These are phyloP conservation scores for Drosophila leonis DNA, from an alignment of 2,888 invertebrate species.

Conservation along the genomic window DNA sequence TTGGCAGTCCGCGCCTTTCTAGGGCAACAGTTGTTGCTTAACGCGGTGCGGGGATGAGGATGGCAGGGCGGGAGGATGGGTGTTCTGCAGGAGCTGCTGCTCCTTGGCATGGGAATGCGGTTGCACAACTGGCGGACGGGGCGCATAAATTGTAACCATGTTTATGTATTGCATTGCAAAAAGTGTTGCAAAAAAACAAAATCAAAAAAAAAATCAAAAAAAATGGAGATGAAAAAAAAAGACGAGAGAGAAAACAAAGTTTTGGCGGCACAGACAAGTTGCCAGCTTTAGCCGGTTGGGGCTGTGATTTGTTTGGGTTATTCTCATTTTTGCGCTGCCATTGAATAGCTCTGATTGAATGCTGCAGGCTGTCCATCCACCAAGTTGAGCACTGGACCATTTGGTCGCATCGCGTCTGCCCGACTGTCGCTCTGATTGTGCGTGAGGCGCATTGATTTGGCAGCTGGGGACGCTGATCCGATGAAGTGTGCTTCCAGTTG, in stretches of 20 bases:
- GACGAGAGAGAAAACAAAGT: constrained; percentile 2
- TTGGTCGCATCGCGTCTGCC: constrained; percentile 22
- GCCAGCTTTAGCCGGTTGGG: constrained; percentile 29
- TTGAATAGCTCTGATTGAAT: constrained; percentile 62
- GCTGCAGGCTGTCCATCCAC: constrained; percentile 32
- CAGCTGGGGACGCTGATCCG: constrained; percentile 17
- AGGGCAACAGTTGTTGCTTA: constrained; percentile 34
- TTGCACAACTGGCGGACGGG: constrained; percentile 47
- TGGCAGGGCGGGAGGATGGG: neutral
- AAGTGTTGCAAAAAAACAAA: constrained; percentile 40
- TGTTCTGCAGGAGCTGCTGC: neutral
- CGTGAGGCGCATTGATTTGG: constrained; percentile 29
- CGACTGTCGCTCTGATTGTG: constrained; percentile 12
- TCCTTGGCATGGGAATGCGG: constrained; percentile 37
- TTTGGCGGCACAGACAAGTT: constrained; percentile 52
- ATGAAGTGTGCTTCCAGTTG: constrained; percentile 16
- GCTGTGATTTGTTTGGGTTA: constrained; percentile 49
- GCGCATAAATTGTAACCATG: constrained; percentile 61
- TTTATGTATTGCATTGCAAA: constrained; percentile 58
- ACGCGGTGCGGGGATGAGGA: neutral
- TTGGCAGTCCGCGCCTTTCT: constrained; percentile 72
- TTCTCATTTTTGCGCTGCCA: constrained; percentile 53
- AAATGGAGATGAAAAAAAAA: neutral
- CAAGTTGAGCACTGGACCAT: constrained; percentile 19
- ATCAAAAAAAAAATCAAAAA: neutral